A percentile compares a stretch with the other conserved stretches of the same genome.
phyloP scores from a whole-genome alignment of 2,888 invertebrate genomes.

The Lottia gigantea region DNA sequence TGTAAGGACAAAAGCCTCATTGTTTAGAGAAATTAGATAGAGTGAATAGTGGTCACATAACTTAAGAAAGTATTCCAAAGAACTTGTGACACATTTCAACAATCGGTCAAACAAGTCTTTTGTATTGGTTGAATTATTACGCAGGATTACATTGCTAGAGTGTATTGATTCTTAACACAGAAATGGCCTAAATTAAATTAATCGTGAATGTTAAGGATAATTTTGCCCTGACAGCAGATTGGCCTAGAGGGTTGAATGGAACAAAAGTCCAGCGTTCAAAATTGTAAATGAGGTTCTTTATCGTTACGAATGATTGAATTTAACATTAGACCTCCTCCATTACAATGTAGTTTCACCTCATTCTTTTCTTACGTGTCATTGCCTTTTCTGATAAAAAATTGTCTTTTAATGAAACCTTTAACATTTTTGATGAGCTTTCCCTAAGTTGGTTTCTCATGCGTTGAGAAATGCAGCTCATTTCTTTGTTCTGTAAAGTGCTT shows the following conservation, averaged over 20 bases:
- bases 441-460: background rate
- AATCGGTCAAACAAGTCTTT: too few species aligned
- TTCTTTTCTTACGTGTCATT: slow-evolving; percentile 10
- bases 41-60: too few species aligned
- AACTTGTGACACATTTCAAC: too few species aligned
- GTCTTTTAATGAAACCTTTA: background rate
- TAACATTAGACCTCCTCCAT: background rate
- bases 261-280: background rate
- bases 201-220: background rate
- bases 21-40: too few species aligned
- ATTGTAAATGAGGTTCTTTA: slow-evolving; percentile 1
- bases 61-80: too few species aligned
- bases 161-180: background rate
- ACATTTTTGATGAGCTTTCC: background rate
- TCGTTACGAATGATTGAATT: background rate
- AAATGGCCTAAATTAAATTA: slow-evolving; percentile 1
- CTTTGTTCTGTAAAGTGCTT: background rate
- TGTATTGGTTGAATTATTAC: too few species aligned
- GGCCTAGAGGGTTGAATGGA: slow-evolving; percentile 1
- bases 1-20: too few species aligned
- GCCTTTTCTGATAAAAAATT: background rate
- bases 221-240: background rate
- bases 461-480: background rate
- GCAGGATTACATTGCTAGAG: too few species aligned
- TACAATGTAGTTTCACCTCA: background rate